Evolutionary conservation across 2,113 vertebrate species (phyloP).

Genomic region (Podocnemis expansa): DNA sequence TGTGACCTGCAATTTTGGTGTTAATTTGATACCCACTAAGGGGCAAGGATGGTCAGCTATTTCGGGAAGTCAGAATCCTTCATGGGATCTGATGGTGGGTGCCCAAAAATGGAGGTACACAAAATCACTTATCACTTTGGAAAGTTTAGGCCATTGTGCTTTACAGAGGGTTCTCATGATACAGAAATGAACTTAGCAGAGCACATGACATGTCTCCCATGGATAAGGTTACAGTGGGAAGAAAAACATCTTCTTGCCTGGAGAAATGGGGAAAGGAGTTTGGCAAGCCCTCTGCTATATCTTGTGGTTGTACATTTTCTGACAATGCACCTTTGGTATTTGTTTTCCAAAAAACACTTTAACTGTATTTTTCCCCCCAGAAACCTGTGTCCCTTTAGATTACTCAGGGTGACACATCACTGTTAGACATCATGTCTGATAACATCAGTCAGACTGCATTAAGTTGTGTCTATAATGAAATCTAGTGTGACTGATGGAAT

Average conservation of each 20-base stretch:
- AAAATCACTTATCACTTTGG: background rate
- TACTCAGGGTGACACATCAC: conserved; percentile 32
- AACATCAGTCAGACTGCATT: conserved; percentile 51
- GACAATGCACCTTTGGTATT: conserved; percentile 10
- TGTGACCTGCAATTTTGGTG: background rate
- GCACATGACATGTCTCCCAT: background rate
- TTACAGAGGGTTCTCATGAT: background rate
- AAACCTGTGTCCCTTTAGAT: background rate
- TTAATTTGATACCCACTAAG: accelerated
- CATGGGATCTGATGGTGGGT: background rate
- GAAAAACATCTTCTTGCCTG: background rate
- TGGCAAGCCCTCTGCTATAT: background rate
- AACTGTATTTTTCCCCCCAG: background rate
- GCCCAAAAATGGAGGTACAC: background rate
- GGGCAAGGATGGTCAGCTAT: background rate
- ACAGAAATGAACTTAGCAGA: background rate
- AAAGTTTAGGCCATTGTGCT: background rate
- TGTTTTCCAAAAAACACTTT: conserved; percentile 30
- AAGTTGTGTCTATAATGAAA: conserved; percentile 41
- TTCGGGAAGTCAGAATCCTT: background rate
- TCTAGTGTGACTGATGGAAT: conserved; percentile 37
- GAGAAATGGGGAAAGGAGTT: background rate
- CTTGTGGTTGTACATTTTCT: background rate
- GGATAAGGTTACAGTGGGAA: background rate
- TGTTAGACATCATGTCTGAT: conserved; percentile 31